These are phyloP conservation scores for Caenorhabditis inopinata DNA, from an alignment of 1,140 invertebrate genomes.

Conservation along the genomic window DNA sequence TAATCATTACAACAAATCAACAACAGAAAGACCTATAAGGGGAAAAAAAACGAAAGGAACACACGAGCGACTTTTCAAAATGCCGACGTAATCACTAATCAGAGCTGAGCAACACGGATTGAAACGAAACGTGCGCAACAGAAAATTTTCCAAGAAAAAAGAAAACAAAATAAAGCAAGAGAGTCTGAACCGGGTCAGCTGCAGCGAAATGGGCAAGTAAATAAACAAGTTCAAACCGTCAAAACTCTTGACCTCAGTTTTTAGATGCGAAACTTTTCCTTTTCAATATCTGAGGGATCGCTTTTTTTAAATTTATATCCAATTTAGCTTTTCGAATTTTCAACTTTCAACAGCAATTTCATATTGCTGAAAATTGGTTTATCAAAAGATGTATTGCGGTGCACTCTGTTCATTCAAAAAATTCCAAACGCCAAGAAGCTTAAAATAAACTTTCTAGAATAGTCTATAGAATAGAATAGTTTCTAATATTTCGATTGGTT, in stretches of 20 bases:
- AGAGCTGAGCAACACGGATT: neutral
- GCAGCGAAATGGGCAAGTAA: constrained; percentile 2
- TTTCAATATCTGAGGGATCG: too few relatives aligned
- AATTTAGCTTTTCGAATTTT: too few relatives aligned
- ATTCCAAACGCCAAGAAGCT: too few relatives aligned
- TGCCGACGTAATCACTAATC: neutral
- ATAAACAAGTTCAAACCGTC: constrained; percentile 8
- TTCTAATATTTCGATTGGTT: too few relatives aligned
- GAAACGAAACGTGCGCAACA: constrained; percentile 9
- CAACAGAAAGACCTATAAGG: neutral
- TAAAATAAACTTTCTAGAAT: too few relatives aligned
- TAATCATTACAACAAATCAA: neutral
- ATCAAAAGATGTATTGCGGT: too few relatives aligned
- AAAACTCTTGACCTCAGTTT: neutral
- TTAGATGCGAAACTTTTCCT: too few relatives aligned
- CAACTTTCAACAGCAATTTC: too few relatives aligned
- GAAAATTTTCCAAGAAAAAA: neutral
- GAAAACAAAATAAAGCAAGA: neutral
- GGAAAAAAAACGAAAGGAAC: neutral
- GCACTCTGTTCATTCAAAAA: too few relatives aligned
- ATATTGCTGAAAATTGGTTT: too few relatives aligned
- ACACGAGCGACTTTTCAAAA: neutral
- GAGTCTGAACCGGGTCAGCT: neutral
- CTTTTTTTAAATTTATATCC: too few relatives aligned
- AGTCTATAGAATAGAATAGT: too few relatives aligned